phyloP scores from a whole-genome alignment of 2,113 vertebrate genomes.

The Dendrocopos noguchii region DNA sequence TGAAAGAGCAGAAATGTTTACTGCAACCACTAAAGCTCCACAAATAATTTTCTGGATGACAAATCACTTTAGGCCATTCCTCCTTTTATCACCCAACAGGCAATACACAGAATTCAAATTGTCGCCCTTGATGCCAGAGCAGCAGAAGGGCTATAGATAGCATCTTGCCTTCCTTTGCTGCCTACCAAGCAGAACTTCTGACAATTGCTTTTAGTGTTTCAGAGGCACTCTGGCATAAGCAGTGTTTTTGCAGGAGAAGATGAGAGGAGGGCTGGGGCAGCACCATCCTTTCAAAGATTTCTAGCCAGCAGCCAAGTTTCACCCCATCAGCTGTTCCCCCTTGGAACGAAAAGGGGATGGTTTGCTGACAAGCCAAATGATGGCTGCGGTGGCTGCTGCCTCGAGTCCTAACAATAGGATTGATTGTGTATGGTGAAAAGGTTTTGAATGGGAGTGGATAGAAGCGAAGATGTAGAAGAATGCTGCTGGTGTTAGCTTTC shows the following conservation, averaged over 20 bases:
- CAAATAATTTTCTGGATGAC: background rate
- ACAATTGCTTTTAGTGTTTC: background rate
- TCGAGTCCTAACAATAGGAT: constrained; percentile 48
- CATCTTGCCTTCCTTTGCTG: background rate
- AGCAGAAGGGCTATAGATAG: background rate
- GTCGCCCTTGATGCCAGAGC: background rate
- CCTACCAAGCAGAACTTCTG: background rate
- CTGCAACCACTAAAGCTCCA: background rate
- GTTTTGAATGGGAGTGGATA: constrained; percentile 64
- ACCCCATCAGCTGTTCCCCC: constrained; percentile 18
- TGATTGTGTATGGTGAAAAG: constrained; percentile 67
- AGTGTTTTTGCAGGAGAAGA: background rate
- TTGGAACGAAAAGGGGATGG: background rate
- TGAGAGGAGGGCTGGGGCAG: background rate
- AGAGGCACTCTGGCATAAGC: background rate
- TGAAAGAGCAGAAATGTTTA: background rate
- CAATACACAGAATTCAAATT: background rate
- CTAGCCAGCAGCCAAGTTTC: constrained; percentile 9
- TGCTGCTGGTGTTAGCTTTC: constrained; percentile 63
- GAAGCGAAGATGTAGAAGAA: constrained; percentile 50
- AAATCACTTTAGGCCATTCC: background rate
- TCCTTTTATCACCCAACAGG: background rate
- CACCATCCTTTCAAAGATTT: constrained; percentile 27
- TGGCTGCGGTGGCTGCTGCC: background rate
- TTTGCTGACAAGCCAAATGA: constrained; percentile 58